Evolutionary conservation across 2,797 vertebrate genomes (phyloP), one percentile per base, ranked within the genome.

Genomic region (Crocidura indochinensis): DNA sequence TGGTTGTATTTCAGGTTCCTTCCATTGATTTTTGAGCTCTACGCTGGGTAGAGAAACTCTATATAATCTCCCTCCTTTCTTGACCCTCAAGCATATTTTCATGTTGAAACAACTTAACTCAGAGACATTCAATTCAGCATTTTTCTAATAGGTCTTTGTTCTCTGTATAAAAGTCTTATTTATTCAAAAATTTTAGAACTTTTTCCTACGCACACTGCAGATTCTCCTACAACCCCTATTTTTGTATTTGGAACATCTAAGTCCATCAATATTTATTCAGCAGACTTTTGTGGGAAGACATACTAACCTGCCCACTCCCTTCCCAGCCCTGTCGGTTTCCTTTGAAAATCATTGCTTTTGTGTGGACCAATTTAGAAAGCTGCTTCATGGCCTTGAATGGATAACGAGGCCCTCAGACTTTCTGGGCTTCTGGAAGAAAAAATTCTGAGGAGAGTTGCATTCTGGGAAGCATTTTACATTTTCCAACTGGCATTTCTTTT

Each of bases 401-500:
- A 65, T 74, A 92, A 92, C n/a, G 74, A 89, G 49, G 49, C 44
- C 46, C 17, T 69, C 78, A 62, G 65, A 78, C 73, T 91, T 88
- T 26, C 56, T 83, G 74, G 53, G 83, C 47, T 77, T 31, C n/a
- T 2, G 47, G 22, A 92, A 90, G 56, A 90, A 53, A 49, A 53
- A 92, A 90, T 69, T 81, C 80, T 88, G 78, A 90, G 78, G 83
- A 95, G 88, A 94, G 67, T 8, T 94, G 76, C 64, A 91, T 86
- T 85, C 73, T 88, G 83, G 87, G 76, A 92, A 71, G 60, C 49
- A 69, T 62, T 73, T 92, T n/a, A 76, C 10, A 47, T 10, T 90
- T 51, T 83, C 80, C 74, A 92, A 83, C 46, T 91, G 74, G 60
- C 80, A 71, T 88, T 94, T 90, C n/a, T 74, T 94, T 92, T 88